phyloP scores from a whole-genome alignment of 2,888 invertebrate genomes.

The Lymantria monacha region DNA sequence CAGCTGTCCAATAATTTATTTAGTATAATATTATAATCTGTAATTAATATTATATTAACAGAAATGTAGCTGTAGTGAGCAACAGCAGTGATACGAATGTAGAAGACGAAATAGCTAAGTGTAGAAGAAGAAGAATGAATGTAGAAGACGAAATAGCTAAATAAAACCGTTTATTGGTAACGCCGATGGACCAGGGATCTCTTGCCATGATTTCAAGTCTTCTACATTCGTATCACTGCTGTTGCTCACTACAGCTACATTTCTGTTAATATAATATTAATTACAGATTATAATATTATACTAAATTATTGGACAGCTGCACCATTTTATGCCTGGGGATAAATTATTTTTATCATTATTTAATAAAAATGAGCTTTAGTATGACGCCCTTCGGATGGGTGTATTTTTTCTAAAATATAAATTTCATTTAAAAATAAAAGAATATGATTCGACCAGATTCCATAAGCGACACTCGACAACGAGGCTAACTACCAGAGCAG shows the following conservation, averaged over 20 bases:
- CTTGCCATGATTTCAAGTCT: constrained; percentile 33
- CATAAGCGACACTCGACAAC: no score
- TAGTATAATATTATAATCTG: no score
- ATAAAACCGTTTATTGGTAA: no score
- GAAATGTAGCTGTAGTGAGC: background rate
- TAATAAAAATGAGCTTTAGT: no score
- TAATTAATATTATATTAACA: background rate
- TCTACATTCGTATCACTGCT: constrained; percentile 1
- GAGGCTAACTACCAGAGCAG: no score
- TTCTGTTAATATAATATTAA: background rate
- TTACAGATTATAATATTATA: no score
- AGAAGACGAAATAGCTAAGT: constrained; percentile 41
- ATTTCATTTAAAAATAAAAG: no score
- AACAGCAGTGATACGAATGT: constrained; percentile 1
- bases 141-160: no score
- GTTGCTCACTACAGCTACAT: background rate
- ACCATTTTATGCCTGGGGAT: constrained; percentile 46
- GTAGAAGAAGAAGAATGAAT: no score
- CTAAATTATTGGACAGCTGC: constrained; percentile 51
- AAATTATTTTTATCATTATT: background rate
- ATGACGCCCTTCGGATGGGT: no score
- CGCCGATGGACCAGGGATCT: constrained; percentile 70
- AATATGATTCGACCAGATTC: no score
- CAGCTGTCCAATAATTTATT: constrained; percentile 56
- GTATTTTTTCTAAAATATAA: no score